Conservation (phyloP, 2,888 invertebrate species). For the Junonia oenone region DNA sequence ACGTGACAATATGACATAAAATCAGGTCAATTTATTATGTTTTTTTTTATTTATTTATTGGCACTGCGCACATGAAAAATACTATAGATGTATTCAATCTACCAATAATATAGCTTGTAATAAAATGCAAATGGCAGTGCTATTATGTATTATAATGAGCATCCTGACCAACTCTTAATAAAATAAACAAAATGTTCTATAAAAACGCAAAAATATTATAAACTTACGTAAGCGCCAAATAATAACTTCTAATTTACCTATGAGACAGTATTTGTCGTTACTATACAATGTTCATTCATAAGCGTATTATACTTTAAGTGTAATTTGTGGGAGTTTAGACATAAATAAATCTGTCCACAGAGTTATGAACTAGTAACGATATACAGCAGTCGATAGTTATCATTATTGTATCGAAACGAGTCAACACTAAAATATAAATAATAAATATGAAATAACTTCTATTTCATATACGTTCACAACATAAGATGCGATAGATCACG, state of each 20-base stretch:
- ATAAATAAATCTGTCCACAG: slow-evolving; percentile 32
- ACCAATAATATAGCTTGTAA: slow-evolving; percentile 1
- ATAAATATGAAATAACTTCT: slow-evolving; percentile 26
- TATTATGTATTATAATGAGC: slow-evolving; percentile 63
- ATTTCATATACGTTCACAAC: slow-evolving; percentile 31
- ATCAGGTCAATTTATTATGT: not conserved
- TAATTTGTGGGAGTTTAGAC: slow-evolving; percentile 51
- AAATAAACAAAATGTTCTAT: slow-evolving; percentile 21
- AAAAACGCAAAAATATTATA: slow-evolving; percentile 33
- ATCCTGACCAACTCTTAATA: slow-evolving; percentile 55
- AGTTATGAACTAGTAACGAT: slow-evolving; percentile 2
- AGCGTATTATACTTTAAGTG: slow-evolving; percentile 50
- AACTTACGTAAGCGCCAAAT: slow-evolving; percentile 35
- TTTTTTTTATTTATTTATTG: too few relatives aligned
- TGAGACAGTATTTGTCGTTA: slow-evolving; percentile 34
- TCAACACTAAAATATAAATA: slow-evolving; percentile 34
- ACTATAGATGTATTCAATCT: slow-evolving; percentile 8
- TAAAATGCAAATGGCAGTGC: slow-evolving; percentile 47
- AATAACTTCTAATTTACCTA: slow-evolving; percentile 36
- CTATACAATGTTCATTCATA: slow-evolving; percentile 39
- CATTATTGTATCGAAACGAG: slow-evolving; percentile 31
- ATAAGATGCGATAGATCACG: slow-evolving; percentile 30
- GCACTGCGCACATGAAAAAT: slow-evolving; percentile 19
- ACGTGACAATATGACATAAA: slow-evolving; percentile 26
- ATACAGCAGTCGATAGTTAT: slow-evolving; percentile 4